Evolutionary conservation across 2,113 vertebrate species (phyloP).

Genomic region (Taxidea taxus): DNA sequence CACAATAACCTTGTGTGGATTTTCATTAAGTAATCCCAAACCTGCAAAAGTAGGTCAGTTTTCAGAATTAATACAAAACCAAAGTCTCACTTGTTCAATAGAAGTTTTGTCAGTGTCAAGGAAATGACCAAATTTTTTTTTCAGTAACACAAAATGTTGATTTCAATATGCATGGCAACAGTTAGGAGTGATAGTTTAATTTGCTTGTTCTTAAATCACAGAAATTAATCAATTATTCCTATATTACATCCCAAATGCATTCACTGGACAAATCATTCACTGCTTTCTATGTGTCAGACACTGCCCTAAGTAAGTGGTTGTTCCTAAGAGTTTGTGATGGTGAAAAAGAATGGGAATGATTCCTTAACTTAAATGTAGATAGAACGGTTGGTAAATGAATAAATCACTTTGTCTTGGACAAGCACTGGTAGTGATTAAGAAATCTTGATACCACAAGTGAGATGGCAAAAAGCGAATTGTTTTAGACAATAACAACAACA

Average conservation of each 20-base stretch:
- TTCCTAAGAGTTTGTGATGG: not conserved
- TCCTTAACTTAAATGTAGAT: not conserved
- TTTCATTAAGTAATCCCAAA: not conserved
- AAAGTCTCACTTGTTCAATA: not conserved
- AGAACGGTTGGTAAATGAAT: not conserved
- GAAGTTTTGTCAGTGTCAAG: conserved; percentile 30
- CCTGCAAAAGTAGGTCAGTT: not conserved
- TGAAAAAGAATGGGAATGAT: not conserved
- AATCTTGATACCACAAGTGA: not conserved
- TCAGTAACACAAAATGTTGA: not conserved
- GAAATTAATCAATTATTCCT: not conserved
- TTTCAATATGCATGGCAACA: not conserved
- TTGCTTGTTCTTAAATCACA: not conserved
- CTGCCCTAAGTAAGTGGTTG: not conserved
- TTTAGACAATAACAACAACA: not conserved
- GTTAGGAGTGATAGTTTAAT: not conserved
- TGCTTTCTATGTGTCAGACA: not conserved
- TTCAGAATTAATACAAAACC: not conserved
- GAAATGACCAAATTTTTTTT: not conserved
- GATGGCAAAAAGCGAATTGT: not conserved
- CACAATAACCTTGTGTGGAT: not conserved
- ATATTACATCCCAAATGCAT: not conserved
- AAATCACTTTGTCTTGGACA: not conserved
- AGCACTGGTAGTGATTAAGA: not conserved
- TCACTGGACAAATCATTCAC: not conserved